Base-by-base conservation (phyloP, 1,140 invertebrate genomes). In the Magallana angulata region DNA sequence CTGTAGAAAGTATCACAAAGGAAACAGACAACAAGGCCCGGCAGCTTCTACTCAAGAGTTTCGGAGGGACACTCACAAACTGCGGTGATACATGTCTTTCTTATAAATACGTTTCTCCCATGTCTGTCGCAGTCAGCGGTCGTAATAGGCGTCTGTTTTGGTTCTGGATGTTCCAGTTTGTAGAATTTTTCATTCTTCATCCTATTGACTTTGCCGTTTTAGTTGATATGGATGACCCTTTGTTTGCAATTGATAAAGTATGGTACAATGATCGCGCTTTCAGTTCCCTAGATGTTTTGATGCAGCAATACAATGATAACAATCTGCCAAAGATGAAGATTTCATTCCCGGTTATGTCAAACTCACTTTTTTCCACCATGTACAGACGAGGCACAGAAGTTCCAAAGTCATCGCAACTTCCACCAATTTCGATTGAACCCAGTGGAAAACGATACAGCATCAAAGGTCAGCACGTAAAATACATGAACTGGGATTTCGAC, bases 401-500 rank as follows among this genome's bases (percentile, higher is more conserved):
- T 82, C 87, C 90, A 6, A 76, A 89, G 4, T 68, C 85, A 36
- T 76, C 84, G 24, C 64, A 90, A 76, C 60, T 84, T 30, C 88
- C 88, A 59, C 91, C 91, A 0, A 60, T 58, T 30, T 88, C 88
- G 30, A 85, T 89, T 59, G 91, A 92, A 68, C 93, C 93, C n/a
- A 91, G 92, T 68, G 93, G 93, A 8, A 91, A 91, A 85, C 81
- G 93, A 57, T 94, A 92, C 88, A 89, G 80, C 11, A 81, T 94
- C 1, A 85, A 90, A 11, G 90, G 91, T 12, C 84, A 87, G 0
- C 88, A 91, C 24, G 89, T 94, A 0, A 85, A 90, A 68, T 94
- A 93, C 71, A 88, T 92, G 89, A 87, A 87, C 12, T 94, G 93
- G 93, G 68, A 90, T 5, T 94, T 94, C 84, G 86, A 93, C 62